Evolutionary conservation across 1,140 invertebrate genomes (phyloP).

Genomic region (Diuraphis noxia): DNA sequence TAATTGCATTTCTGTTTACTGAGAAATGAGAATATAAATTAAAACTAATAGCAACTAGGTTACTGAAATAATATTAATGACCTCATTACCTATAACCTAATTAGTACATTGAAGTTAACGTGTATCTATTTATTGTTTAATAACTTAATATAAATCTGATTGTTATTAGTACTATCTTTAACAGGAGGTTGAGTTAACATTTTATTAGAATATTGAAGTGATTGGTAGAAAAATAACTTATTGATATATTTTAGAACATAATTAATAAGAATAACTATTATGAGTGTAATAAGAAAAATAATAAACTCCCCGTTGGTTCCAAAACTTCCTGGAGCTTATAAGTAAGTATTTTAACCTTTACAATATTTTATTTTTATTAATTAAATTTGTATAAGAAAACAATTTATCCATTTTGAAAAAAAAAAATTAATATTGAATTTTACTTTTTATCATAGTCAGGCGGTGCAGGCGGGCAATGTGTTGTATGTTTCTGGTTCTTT

Average conservation of each 20-base stretch:
- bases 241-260: constrained; percentile 3
- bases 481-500: constrained; percentile 44
- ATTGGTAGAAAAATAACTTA: not conserved
- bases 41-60: constrained; percentile 19
- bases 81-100: constrained; percentile 34
- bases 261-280: not conserved
- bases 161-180: not conserved
- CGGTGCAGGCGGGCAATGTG: constrained; percentile 32
- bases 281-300: constrained; percentile 28
- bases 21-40: constrained; percentile 3
- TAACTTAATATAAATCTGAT: not conserved
- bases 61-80: constrained; percentile 15
- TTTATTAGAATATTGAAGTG: not conserved
- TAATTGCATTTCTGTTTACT: not conserved
- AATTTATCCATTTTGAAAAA: not conserved
- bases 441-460: constrained; percentile 15
- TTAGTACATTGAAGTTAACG: not conserved
- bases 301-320: constrained; percentile 34
- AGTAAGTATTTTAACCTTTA: constrained; percentile 20
- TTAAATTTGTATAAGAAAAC: constrained; percentile 12
- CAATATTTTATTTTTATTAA: not conserved
- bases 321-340: constrained; percentile 18
- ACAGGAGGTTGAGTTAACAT: not conserved
- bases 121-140: not conserved
- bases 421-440: constrained; percentile 17